Evolutionary conservation across 2,888 invertebrate genomes (phyloP).

Genomic region (Tetranychus piercei): DNA sequence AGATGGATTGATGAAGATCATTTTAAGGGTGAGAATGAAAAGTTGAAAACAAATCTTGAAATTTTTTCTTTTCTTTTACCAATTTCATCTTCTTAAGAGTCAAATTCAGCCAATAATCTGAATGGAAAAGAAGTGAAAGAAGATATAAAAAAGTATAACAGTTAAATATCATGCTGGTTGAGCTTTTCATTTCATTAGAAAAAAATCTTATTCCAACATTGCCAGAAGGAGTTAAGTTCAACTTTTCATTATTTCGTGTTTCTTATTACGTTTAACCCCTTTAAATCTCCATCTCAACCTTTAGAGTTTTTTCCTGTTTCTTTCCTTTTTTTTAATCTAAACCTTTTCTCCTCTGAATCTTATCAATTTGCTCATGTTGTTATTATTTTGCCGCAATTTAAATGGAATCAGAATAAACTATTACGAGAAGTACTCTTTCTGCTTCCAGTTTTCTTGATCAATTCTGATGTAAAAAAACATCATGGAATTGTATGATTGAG

Average conservation of each 20-base stretch:
- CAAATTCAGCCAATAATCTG: slow-evolving; percentile 3
- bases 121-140: neutral
- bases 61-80: neutral
- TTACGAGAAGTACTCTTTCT: too few relatives aligned
- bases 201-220: neutral
- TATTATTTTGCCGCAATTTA: neutral
- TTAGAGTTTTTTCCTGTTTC: neutral
- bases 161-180: too few relatives aligned
- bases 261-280: neutral
- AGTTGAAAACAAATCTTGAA: neutral
- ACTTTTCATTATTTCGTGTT: neutral
- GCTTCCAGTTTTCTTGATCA: too few relatives aligned
- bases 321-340: neutral
- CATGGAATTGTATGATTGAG: too few relatives aligned
- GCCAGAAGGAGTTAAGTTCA: neutral
- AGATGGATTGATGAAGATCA: neutral
- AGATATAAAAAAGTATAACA: neutral
- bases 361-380: neutral
- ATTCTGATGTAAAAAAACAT: too few relatives aligned
- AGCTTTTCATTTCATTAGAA: too few relatives aligned
- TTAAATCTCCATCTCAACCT: neutral
- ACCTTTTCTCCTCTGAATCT: neutral
- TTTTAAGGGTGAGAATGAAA: neutral
- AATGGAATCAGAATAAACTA: neutral
- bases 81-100: neutral